phyloP scores from a whole-genome alignment of 2,888 invertebrate species.

The Emmelina monodactyla region DNA sequence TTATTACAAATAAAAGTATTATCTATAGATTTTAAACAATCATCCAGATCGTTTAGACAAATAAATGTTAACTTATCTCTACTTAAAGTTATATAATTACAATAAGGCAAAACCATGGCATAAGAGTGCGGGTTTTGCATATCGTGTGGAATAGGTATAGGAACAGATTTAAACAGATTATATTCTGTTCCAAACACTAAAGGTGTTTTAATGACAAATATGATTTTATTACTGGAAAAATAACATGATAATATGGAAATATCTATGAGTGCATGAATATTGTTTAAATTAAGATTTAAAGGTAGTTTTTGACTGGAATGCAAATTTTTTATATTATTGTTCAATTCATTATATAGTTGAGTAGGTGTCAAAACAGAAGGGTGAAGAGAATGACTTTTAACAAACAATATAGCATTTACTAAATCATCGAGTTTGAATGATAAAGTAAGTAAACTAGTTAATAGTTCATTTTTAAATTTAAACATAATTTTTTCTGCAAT shows the following conservation, averaged over 20 bases:
- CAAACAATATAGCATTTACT: slow-evolving; percentile 3
- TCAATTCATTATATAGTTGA: slow-evolving; percentile 10
- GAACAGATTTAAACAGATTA: slow-evolving; percentile 5
- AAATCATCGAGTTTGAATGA: slow-evolving; percentile 11
- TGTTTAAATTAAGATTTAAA: slow-evolving; percentile 6
- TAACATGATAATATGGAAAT: slow-evolving; percentile 6
- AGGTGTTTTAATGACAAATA: slow-evolving; percentile 7
- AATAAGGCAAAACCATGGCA: slow-evolving; percentile 10
- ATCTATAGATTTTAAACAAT: slow-evolving; percentile 6
- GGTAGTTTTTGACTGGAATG: slow-evolving; percentile 8
- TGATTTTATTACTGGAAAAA: slow-evolving; percentile 7
- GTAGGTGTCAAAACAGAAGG: slow-evolving; percentile 9
- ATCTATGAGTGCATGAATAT: slow-evolving; percentile 10
- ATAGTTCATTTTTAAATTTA: slow-evolving; percentile 7
- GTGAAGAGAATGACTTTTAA: slow-evolving; percentile 8
- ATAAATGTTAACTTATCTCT: slow-evolving; percentile 9
- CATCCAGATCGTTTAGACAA: slow-evolving; percentile 7
- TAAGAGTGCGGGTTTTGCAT: slow-evolving; percentile 3
- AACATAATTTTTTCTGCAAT: slow-evolving; percentile 6
- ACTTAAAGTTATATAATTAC: slow-evolving; percentile 10
- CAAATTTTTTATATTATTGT: slow-evolving; percentile 8
- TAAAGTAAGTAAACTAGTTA: slow-evolving; percentile 8
- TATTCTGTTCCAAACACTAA: slow-evolving; percentile 1
- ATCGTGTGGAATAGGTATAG: slow-evolving; percentile 4
- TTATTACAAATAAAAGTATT: slow-evolving; percentile 6